A percentile compares a stretch with the other conserved stretches of the same genome.
These are phyloP conservation scores for Orthochromis malagaraziensis DNA, from an alignment of 2,113 vertebrate genomes.

Conservation along the genomic window DNA sequence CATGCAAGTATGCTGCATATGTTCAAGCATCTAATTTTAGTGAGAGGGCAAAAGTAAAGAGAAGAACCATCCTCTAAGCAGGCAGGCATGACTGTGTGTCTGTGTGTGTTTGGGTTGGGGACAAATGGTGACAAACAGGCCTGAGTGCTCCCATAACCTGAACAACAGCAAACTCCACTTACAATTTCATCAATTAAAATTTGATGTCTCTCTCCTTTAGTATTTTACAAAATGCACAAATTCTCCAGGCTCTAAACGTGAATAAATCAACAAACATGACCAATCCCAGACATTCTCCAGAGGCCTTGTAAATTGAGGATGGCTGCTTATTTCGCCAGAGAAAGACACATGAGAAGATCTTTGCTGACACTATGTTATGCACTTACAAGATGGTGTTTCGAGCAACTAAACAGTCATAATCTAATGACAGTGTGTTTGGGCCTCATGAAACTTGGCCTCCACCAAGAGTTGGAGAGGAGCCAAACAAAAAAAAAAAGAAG, in stretches of 20 bases:
- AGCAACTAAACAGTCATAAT: background rate
- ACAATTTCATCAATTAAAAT: constrained; percentile 16
- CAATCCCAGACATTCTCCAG: background rate
- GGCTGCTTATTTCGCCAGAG: background rate
- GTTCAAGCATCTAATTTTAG: background rate
- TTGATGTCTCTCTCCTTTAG: background rate
- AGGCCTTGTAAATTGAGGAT: constrained; percentile 12
- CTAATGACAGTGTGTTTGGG: background rate
- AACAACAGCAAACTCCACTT: constrained; percentile 21
- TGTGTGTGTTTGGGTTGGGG: background rate
- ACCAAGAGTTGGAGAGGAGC: background rate
- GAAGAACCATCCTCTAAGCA: background rate
- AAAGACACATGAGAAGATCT: background rate
- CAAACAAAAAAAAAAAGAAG: background rate
- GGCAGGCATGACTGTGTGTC: background rate
- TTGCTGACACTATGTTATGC: background rate
- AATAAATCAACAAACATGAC: background rate
- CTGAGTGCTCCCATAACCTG: background rate
- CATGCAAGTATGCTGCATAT: background rate
- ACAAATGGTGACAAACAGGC: background rate
- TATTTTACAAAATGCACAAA: constrained; percentile 25
- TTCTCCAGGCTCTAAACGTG: background rate
- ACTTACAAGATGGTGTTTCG: constrained; percentile 3
- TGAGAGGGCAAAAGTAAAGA: background rate
- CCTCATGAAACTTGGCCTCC: background rate